Evolutionary conservation across 2,888 invertebrate genomes (phyloP), one percentile per base, ranked within the genome.

Genomic region (Camponotus fellah): DNA sequence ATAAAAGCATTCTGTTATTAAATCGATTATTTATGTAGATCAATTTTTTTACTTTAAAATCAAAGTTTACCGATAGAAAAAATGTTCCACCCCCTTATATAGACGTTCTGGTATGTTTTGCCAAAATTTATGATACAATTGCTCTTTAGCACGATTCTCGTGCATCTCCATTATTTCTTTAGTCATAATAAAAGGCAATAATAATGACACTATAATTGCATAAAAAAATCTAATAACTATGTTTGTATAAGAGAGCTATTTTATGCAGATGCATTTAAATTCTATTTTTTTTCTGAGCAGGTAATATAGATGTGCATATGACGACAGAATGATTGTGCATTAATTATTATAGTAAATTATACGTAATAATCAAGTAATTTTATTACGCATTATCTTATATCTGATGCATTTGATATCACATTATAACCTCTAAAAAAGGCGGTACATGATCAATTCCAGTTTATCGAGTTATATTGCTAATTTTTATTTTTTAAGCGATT

Each of bases 1-100:
- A 68, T 1, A 26, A 34, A 43, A 37, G 0, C 10, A 37, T 12
- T 5, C 17, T 21, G 8, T 17, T 32, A 32, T 34, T 21, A 17
- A 26, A 5, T 9, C 6, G 9, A 46, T 68, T 21, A 5, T 40
- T 21, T 12, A 21, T n/a, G 17, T n/a, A 17, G 12, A 3, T 0
- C 37, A 40, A 37, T 26, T 49, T 5, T 26, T 40, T 32, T 68
- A 65, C 34, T n/a, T 8, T n/a, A 14, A 2, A 0, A n/a, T 5
- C 12, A 56, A 9, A 8, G 82, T 88, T 88, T 87, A 94, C 94
- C 87, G 85, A 77, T 94, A 94, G 72, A 94, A 94, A 69, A 93
- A 92, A 40, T 88, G 86, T 77, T 94, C 92, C 1, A 93, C 92
- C 2, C 83, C 68, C 40, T 89, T 87, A 9, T 94, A 94, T 68